Conservation (phyloP, 1,140 invertebrate genomes). For the Babylonia areolata region DNA sequence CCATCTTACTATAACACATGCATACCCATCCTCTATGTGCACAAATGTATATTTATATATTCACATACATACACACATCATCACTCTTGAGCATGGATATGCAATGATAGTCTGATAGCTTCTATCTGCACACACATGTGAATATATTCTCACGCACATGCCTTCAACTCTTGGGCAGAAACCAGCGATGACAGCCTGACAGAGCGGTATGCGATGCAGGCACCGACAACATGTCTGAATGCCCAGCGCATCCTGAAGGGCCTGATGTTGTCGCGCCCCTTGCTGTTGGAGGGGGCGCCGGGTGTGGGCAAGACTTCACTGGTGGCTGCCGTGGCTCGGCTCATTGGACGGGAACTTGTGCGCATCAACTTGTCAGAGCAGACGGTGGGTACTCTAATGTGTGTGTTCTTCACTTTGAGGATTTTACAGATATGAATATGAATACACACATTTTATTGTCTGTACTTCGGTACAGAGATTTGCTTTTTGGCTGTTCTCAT, state of each 20-base stretch:
- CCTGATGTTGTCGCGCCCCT: constrained; percentile 89
- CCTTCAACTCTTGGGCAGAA: neutral
- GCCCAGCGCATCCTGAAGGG: constrained; percentile 89
- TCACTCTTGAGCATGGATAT: too few species aligned
- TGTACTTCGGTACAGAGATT: too few species aligned
- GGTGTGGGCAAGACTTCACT: constrained; percentile 99
- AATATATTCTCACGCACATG: neutral
- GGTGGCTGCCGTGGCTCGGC: constrained; percentile 92
- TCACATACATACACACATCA: too few species aligned
- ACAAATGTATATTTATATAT: too few species aligned
- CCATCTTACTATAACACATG: too few species aligned
- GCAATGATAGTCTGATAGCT: too few species aligned
- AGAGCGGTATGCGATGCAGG: constrained; percentile 76
- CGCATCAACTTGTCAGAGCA: constrained; percentile 99
- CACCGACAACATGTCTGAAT: constrained; percentile 90
- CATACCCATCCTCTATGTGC: too few species aligned
- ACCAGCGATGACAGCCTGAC: neutral
- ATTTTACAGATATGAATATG: too few species aligned
- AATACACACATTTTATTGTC: too few species aligned
- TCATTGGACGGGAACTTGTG: constrained; percentile 87
- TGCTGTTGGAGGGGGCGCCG: constrained; percentile 97
- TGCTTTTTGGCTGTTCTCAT: too few species aligned
- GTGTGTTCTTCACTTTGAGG: too few species aligned
- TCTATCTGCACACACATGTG: constrained; percentile 1
- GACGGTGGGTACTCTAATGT: constrained; percentile 87